phyloP scores from a whole-genome alignment of 2,113 vertebrate species.

The Myxocyprinus asiaticus region DNA sequence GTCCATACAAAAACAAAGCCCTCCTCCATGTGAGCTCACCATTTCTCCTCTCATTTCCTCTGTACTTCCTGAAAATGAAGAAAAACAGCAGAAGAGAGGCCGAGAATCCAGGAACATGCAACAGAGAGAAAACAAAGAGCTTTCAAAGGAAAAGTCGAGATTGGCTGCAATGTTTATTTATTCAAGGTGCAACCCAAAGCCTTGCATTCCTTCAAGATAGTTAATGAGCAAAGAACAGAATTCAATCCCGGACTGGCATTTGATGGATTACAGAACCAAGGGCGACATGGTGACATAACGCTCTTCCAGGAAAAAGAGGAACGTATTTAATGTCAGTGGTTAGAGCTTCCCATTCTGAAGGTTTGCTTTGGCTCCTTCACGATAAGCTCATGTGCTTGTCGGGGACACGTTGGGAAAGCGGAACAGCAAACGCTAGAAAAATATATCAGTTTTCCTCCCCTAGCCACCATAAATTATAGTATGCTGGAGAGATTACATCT shows the following conservation, averaged over 20 bases:
- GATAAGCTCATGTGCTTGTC: conserved; percentile 25
- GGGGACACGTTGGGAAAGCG: conserved; percentile 47
- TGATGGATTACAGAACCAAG: not conserved
- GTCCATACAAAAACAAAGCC: conserved; percentile 50
- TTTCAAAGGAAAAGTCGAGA: conserved; percentile 53
- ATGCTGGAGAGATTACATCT: conserved; percentile 57
- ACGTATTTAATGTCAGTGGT: not conserved
- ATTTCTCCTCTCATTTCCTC: conserved; percentile 34
- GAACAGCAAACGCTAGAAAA: conserved; percentile 65
- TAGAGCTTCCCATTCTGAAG: not conserved
- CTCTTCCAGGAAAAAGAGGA: not conserved
- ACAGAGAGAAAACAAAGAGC: conserved; percentile 44
- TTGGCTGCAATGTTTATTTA: conserved; percentile 27
- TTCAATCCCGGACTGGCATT: conserved; percentile 5
- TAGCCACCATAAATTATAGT: conserved; percentile 53
- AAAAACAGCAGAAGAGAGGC: conserved; percentile 1
- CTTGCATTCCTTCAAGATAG: conserved; percentile 14
- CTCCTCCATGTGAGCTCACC: not conserved
- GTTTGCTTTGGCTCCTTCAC: conserved; percentile 64
- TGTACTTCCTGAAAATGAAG: not conserved
- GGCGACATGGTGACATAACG: not conserved
- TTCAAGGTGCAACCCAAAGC: conserved; percentile 19
- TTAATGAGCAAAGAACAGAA: conserved; percentile 5
- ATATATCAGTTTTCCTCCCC: conserved; percentile 25
- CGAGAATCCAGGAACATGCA: not conserved